A percentile compares a stretch with the other conserved stretches of the same genome.
These are phyloP conservation scores for Aix galericulata DNA, from an alignment of 2,113 vertebrate genomes.

Conservation along the genomic window DNA sequence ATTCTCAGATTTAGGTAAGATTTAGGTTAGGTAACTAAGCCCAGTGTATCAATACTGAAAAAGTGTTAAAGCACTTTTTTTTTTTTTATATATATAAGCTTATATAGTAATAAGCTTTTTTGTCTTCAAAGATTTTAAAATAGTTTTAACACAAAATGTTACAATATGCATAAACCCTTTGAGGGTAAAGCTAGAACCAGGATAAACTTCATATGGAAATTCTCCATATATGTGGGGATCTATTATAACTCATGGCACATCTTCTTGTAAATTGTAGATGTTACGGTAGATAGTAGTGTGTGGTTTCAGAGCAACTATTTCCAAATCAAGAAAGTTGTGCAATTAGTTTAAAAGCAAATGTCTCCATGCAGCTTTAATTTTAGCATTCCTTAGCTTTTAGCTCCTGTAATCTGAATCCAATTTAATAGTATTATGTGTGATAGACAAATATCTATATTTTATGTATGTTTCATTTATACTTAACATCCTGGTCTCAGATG, in stretches of 20 bases:
- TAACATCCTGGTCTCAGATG: background rate
- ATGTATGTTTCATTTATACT: background rate
- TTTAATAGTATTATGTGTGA: background rate
- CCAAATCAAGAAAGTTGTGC: background rate
- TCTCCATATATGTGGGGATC: background rate
- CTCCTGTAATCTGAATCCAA: background rate
- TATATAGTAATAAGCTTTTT: background rate
- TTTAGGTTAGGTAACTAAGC: background rate
- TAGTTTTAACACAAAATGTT: background rate
- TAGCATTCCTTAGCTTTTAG: background rate
- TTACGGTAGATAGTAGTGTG: no score
- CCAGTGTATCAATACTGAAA: background rate
- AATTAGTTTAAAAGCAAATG: background rate
- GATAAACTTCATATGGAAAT: background rate
- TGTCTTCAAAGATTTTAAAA: background rate
- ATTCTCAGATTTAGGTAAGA: background rate
- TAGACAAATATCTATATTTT: background rate
- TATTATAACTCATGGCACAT: background rate
- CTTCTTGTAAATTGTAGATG: background rate
- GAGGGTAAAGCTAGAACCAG: background rate
- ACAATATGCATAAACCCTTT: background rate
- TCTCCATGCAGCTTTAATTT: background rate
- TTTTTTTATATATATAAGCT: no score
- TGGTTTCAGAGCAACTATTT: background rate
- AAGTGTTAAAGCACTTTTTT: rapidly evolving